Percentiles rank a stretch among this genome's conserved stretches.
Conservation (phyloP, 2,113 vertebrate genomes). For the Dinomys branickii region DNA sequence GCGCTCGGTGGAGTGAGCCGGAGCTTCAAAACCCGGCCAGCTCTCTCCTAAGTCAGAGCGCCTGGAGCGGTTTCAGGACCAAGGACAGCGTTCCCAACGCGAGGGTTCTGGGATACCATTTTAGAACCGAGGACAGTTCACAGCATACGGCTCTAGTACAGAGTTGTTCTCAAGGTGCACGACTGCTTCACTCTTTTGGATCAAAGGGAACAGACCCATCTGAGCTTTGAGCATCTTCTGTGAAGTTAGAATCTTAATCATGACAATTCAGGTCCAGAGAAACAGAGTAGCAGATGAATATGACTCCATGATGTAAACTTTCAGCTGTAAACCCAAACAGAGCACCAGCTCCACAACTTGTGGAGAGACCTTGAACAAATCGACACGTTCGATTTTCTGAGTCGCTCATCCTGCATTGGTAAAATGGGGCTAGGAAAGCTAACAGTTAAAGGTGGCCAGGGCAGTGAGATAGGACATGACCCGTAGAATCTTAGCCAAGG, state of each 20-base stretch:
- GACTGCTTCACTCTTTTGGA: not conserved
- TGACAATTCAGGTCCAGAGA: not conserved
- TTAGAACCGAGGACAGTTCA: not conserved
- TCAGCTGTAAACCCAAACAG: not conserved
- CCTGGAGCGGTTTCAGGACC: not conserved
- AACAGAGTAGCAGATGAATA: not conserved
- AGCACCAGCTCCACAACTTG: not conserved
- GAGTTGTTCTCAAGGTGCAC: fast-evolving
- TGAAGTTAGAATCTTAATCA: not conserved
- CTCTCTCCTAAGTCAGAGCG: not conserved
- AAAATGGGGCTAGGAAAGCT: not conserved
- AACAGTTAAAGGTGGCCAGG: not conserved
- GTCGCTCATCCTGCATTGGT: not conserved
- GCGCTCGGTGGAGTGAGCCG: not conserved
- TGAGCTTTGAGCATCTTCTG: not conserved
- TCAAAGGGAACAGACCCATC: not conserved
- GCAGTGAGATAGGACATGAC: not conserved
- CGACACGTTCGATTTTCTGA: not conserved
- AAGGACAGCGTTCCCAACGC: not conserved
- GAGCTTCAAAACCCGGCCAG: not conserved
- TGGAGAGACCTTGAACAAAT: not conserved
- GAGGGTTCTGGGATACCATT: not conserved
- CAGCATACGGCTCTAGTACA: not conserved
- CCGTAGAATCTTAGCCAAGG: not conserved
- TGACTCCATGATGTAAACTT: not conserved